Percentiles rank a stretch among this genome's conserved stretches.
These are phyloP conservation scores for Potamarius usumacintae DNA, from an alignment of 2,113 vertebrate genomes.

Conservation along the genomic window DNA sequence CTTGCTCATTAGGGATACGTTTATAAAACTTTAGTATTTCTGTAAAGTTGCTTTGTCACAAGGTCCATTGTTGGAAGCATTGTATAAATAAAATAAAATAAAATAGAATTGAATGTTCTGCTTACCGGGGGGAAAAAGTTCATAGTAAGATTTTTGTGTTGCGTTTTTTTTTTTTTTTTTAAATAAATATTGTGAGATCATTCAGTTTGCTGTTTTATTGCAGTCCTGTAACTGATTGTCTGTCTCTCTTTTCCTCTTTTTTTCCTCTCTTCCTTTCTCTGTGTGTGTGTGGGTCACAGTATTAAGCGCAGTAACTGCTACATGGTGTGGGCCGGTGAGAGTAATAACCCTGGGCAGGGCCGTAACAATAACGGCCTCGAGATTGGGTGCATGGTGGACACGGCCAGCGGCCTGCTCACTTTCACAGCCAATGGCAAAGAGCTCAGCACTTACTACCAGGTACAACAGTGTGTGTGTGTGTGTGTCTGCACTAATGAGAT, in stretches of 20 bases:
- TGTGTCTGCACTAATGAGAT: neutral
- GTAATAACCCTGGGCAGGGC: conserved; percentile 86
- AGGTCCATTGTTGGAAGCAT: too few species aligned
- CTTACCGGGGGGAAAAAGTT: too few species aligned
- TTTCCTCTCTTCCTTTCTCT: neutral
- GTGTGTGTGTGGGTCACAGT: conserved; percentile 39
- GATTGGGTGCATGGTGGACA: conserved; percentile 90
- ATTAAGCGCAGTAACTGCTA: conserved; percentile 98
- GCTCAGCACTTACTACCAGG: conserved; percentile 91
- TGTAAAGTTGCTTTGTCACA: too few species aligned
- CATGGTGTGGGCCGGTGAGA: conserved; percentile 96
- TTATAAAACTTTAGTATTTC: neutral
- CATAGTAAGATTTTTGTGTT: too few species aligned
- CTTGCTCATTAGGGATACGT: neutral
- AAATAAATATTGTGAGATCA: neutral
- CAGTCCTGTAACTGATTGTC: neutral
- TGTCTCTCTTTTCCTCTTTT: neutral
- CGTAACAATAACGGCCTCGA: conserved; percentile 92
- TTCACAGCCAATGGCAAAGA: conserved; percentile 96
- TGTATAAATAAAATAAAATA: too few species aligned
- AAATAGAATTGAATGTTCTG: too few species aligned
- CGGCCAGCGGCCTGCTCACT: conserved; percentile 84
- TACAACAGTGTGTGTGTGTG: conserved; percentile 48
- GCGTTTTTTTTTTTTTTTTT: neutral
- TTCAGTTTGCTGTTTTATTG: neutral